These are phyloP conservation scores for human (Homo sapiens) DNA, from an alignment of 2,113 vertebrate species.

Conservation along the genomic window DNA sequence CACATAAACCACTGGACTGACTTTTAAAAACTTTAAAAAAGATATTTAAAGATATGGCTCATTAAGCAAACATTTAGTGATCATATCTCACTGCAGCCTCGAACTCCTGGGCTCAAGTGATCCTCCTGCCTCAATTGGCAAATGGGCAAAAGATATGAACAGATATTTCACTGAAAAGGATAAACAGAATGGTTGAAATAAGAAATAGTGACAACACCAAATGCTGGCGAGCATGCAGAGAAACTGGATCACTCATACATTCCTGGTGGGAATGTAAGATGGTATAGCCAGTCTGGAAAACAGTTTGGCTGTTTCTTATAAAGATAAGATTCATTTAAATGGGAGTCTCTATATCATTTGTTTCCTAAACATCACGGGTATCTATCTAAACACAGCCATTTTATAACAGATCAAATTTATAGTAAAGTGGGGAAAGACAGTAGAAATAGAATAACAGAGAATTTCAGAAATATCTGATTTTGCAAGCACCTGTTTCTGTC, in stretches of 20 bases:
- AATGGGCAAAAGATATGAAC: not conserved
- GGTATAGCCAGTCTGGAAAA: not conserved
- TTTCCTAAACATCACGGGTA: not conserved
- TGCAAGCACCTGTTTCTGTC: not conserved
- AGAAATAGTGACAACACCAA: not conserved
- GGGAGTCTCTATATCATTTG: not conserved
- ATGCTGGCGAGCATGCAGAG: not conserved
- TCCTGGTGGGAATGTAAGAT: not conserved
- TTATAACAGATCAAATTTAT: not conserved
- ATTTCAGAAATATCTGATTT: not conserved
- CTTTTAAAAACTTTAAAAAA: not conserved
- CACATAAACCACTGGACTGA: constrained; percentile 29
- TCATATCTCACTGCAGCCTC: no score
- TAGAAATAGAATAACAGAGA: not conserved
- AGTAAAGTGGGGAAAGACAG: not conserved
- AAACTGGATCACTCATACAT: not conserved
- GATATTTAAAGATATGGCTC: constrained; percentile 46
- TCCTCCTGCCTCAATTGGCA: not conserved
- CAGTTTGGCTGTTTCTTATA: not conserved
- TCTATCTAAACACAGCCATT: not conserved
- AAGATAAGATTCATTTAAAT: not conserved
- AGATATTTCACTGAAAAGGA: constrained; percentile 20
- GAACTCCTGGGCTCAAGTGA: no score
- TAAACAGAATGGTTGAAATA: not conserved
- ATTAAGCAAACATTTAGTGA: constrained; percentile 5